These are phyloP conservation scores for Diplosoma virens DNA, from an alignment of 23 tunicate genomes.

Conservation along the genomic window DNA sequence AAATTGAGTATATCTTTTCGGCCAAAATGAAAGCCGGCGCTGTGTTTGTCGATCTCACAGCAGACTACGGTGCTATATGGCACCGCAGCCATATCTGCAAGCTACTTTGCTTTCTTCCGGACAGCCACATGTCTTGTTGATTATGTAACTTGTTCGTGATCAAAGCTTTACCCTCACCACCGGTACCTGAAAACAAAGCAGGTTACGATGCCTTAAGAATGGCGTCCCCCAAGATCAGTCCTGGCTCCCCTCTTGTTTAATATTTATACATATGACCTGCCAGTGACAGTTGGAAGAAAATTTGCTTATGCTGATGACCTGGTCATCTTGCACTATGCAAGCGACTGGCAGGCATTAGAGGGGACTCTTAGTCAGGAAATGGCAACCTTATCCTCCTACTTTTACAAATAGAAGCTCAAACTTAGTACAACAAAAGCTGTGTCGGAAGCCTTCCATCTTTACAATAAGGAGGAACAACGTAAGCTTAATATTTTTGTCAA, in stretches of 20 bases:
- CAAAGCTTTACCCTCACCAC: conserved; percentile 7
- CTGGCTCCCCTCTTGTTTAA: neutral
- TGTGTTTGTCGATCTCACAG: conserved; percentile 2
- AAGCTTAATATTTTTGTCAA: neutral
- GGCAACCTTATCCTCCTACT: neutral
- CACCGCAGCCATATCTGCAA: conserved; percentile 9
- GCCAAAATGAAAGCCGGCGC: conserved; percentile 15
- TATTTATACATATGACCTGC: neutral
- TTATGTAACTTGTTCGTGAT: conserved; percentile 3
- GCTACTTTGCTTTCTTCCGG: conserved; percentile 6
- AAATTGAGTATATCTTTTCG: neutral
- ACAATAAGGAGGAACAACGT: neutral
- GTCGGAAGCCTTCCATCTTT: neutral
- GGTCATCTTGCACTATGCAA: neutral
- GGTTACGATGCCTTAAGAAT: conserved; percentile 2
- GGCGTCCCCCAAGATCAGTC: conserved; percentile 18
- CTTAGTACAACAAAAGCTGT: neutral
- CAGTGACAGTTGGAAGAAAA: neutral
- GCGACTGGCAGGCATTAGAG: neutral
- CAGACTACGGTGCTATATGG: conserved; percentile 8
- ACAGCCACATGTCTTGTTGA: conserved; percentile 21
- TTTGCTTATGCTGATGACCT: neutral
- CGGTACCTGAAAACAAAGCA: neutral
- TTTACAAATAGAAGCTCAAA: neutral
- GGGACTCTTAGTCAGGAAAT: conserved; percentile 2